Percentiles rank a stretch among this genome's conserved stretches.
phyloP scores from a whole-genome alignment of 2,888 invertebrate species.

The Euclidia mi region DNA sequence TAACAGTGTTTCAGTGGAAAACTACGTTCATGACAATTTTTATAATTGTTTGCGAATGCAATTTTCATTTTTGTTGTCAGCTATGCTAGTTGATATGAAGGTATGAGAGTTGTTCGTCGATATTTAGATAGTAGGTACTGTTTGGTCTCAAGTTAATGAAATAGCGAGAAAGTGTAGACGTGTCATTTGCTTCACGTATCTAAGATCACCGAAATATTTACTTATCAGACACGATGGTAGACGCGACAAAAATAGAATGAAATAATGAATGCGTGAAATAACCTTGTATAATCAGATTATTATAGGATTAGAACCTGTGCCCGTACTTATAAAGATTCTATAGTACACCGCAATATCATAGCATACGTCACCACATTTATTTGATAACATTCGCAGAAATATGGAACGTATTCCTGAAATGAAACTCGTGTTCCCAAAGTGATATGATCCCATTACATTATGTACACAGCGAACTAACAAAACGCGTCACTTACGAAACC shows the following conservation, averaged over 20 bases:
- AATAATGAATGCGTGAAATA: not conserved
- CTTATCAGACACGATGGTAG: conserved; percentile 1
- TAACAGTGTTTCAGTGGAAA: conserved; percentile 34
- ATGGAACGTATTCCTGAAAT: conserved; percentile 14
- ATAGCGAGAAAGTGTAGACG: conserved; percentile 19
- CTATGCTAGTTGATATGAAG: too few relatives aligned
- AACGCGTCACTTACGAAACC: conserved; percentile 51
- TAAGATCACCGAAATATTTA: conserved; percentile 15
- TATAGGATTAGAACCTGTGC: conserved; percentile 32
- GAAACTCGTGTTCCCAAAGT: conserved; percentile 23
- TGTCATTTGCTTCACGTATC: conserved; percentile 27
- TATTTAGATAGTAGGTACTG: too few relatives aligned
- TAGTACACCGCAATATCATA: not conserved
- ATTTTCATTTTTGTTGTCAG: not conserved
- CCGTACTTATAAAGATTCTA: conserved; percentile 40
- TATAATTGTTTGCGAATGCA: not conserved
- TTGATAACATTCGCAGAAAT: not conserved
- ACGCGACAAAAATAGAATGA: conserved; percentile 2
- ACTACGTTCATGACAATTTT: conserved; percentile 15
- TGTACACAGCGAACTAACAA: conserved; percentile 63
- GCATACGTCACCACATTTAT: not conserved
- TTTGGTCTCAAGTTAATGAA: not conserved
- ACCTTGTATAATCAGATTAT: conserved; percentile 23
- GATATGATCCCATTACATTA: conserved; percentile 69
- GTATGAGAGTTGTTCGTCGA: too few relatives aligned